These are phyloP conservation scores for Tokudaia tokunoshimensis DNA, from an alignment of 2,797 vertebrate genomes.

Conservation along the genomic window DNA sequence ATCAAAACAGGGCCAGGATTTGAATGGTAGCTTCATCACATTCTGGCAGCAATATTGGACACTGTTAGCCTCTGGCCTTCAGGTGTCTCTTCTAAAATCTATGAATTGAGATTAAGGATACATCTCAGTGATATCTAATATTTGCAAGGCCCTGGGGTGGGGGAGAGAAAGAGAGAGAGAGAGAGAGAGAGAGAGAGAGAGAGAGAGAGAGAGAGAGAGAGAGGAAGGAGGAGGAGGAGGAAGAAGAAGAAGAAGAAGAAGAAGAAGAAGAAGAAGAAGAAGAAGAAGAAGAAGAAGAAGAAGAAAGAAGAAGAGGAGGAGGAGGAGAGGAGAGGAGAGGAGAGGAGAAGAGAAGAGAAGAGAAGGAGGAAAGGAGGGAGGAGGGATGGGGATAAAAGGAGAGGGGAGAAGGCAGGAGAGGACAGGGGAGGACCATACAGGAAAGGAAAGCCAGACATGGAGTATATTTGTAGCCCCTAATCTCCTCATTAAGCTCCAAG, in stretches of 20 bases:
- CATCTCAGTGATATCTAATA: background rate
- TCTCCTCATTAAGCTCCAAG: background rate
- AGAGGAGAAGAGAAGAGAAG: too few species aligned
- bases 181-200: too few species aligned
- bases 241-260: too few species aligned
- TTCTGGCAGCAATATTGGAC: background rate
- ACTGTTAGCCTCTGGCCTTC: background rate
- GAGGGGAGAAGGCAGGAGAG: background rate
- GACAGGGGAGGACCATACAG: background rate
- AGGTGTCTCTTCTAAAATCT: background rate
- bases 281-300: too few species aligned
- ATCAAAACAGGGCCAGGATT: background rate
- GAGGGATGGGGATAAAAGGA: too few species aligned
- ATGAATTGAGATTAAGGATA: background rate
- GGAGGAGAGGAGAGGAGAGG: too few species aligned
- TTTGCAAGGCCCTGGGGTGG: background rate
- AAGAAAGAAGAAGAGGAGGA: too few species aligned
- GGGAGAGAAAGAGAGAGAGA: too few species aligned
- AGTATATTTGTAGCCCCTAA: background rate
- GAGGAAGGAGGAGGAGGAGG: too few species aligned
- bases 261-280: too few species aligned
- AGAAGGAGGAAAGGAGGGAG: too few species aligned
- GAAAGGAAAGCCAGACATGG: background rate
- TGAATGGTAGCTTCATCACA: background rate
- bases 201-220: too few species aligned